These are phyloP conservation scores for Eilema griseolum DNA, from an alignment of 2,888 invertebrate species.

Conservation along the genomic window DNA sequence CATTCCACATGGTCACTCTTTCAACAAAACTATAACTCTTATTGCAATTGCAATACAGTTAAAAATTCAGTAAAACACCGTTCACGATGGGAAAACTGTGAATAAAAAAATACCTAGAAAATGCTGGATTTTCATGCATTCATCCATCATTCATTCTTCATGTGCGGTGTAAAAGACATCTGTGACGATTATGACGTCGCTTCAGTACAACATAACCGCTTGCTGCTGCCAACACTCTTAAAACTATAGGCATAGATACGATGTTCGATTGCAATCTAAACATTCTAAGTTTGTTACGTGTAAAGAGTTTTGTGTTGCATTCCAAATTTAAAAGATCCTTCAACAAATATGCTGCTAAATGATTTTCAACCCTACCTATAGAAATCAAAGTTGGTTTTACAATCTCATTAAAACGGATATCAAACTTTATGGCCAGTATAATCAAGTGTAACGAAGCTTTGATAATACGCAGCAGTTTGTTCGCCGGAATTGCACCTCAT, in stretches of 20 bases:
- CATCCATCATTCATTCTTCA: conserved; percentile 83
- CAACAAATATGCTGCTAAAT: not conserved
- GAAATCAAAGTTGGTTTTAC: not conserved
- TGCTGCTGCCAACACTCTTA: conserved; percentile 55
- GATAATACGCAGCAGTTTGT: conserved; percentile 65
- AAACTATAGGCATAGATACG: conserved; percentile 58
- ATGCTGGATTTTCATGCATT: conserved; percentile 76
- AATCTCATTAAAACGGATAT: not conserved
- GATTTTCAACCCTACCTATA: conserved; percentile 12
- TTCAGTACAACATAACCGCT: conserved; percentile 60
- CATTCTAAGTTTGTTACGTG: conserved; percentile 62
- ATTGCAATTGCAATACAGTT: conserved; percentile 45
- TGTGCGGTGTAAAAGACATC: conserved; percentile 79
- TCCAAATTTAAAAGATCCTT: conserved; percentile 19
- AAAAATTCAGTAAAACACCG: conserved; percentile 30
- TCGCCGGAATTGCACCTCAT: conserved; percentile 65
- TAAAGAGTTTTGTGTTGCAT: conserved; percentile 53
- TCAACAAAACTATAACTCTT: conserved; percentile 15
- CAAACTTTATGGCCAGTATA: conserved; percentile 19
- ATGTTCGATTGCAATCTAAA: conserved; percentile 63
- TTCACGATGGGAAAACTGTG: conserved; percentile 36
- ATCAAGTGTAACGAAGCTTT: conserved; percentile 65
- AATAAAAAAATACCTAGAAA: conserved; percentile 67
- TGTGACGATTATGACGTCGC: conserved; percentile 78
- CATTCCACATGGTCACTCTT: conserved; percentile 38